Evolutionary conservation across 2,888 invertebrate genomes (phyloP).

Genomic region (Lithophane ornitopus): DNA sequence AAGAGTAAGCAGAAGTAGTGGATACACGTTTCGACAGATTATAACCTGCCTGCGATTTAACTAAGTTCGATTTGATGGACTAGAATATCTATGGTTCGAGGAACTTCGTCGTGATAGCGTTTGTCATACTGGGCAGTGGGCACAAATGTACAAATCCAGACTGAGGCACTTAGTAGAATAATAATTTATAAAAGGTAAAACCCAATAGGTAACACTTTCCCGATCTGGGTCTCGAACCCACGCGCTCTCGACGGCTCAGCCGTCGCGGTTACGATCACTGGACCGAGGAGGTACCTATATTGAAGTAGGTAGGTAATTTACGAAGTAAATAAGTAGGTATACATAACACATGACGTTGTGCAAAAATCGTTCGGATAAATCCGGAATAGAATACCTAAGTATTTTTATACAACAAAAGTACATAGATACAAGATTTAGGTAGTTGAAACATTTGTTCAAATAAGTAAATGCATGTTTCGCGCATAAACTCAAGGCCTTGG

Average conservation of each 20-base stretch:
- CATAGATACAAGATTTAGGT: background rate
- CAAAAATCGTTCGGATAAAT: background rate
- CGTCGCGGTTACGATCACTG: background rate
- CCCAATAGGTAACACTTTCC: too few relatives aligned
- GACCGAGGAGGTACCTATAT: background rate
- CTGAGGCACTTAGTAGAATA: too few relatives aligned
- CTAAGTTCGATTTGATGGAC: background rate
- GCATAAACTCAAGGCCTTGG: conserved; percentile 7
- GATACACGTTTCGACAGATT: background rate
- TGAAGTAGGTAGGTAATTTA: background rate
- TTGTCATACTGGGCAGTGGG: too few relatives aligned
- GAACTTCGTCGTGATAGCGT: background rate
- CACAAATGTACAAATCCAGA: too few relatives aligned
- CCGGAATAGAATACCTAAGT: background rate
- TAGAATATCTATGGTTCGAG: background rate
- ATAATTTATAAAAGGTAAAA: too few relatives aligned
- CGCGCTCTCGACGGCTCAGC: background rate
- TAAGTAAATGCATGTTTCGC: conserved; percentile 25
- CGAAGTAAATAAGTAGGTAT: background rate
- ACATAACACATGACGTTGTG: background rate
- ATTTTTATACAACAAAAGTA: background rate
- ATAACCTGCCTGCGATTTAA: too few relatives aligned
- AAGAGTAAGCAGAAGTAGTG: background rate
- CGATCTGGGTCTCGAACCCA: background rate
- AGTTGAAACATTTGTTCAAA: conserved; percentile 27